These are phyloP conservation scores for Axea sp. DNA, from an alignment of 2,888 invertebrate species.

Conservation along the genomic window DNA sequence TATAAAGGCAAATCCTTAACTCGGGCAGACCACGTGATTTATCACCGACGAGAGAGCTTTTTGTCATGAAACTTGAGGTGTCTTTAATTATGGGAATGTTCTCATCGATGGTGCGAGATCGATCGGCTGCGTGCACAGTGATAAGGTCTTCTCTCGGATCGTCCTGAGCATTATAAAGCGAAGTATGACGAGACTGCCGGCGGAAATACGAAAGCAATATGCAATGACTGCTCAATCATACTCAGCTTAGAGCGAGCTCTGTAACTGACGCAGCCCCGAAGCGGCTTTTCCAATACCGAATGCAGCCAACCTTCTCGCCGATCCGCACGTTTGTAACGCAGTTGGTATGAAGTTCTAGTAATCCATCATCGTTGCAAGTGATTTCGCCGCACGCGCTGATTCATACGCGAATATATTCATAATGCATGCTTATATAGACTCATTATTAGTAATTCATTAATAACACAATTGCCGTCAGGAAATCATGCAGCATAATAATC, in stretches of 20 bases:
- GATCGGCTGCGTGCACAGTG: constrained; percentile 64
- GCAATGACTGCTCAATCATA: constrained; percentile 74
- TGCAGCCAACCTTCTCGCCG: constrained; percentile 28
- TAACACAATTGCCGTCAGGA: constrained; percentile 56
- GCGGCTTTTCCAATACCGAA: constrained; percentile 70
- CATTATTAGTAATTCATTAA: constrained; percentile 52
- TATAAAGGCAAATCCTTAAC: constrained; percentile 57
- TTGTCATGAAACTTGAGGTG: constrained; percentile 55
- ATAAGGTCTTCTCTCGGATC: constrained; percentile 53
- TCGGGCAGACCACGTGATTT: constrained; percentile 52
- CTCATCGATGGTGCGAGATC: constrained; percentile 63
- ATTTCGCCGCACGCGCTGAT: constrained; percentile 38
- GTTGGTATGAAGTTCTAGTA: constrained; percentile 52
- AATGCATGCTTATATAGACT: constrained; percentile 28
- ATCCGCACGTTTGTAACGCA: constrained; percentile 61
- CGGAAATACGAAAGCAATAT: constrained; percentile 64
- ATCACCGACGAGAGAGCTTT: constrained; percentile 55
- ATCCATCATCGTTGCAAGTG: constrained; percentile 61
- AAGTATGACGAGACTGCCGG: constrained; percentile 53
- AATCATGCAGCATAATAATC: constrained; percentile 50
- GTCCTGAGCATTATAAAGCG: constrained; percentile 59
- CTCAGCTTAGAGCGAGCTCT: constrained; percentile 67
- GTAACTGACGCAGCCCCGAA: constrained; percentile 48
- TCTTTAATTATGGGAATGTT: constrained; percentile 59
- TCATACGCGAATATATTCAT: constrained; percentile 35